Evolutionary conservation across 2,888 invertebrate genomes (phyloP), one percentile per base, ranked within the genome.

Genomic region (Conchocele bisecta): DNA sequence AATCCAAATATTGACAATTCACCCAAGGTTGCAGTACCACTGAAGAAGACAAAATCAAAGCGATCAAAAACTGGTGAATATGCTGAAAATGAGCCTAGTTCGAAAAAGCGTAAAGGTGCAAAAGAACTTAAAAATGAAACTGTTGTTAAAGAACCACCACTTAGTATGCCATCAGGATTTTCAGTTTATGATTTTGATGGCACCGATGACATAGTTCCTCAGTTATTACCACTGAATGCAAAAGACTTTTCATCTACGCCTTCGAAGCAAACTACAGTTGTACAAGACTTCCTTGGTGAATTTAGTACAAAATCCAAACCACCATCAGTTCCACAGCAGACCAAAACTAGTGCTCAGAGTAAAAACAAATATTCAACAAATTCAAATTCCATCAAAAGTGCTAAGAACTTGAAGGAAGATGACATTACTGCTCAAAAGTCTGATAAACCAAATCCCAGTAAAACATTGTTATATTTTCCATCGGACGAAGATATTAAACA

Each of bases 101-200:
- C 71, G 22, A 84, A 84, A 48, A 84, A 82, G 48, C 69, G 83
- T 20, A 84, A 82, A 66, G 76, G 74, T 50, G 50, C 46, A 13
- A 79, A 77, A 33, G 67, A 78, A 7, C 57, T 48, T 9, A 81
- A 79, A 61, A 78, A 76, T 11, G 53, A 61, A n/a, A 57, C 26
- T 51, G 50, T 31, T 20, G 28, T 53, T 29, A 48, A 56, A 41
- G 65, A 74, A 17, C 57, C 61, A 22, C 54, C 65, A 26, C 54
- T 71, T 20, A 68, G 71, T 59, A 77, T 77, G 74, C 67, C 76
- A 42, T 46, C 79, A 13, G 53, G 65, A 26, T 69, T 83, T 59
- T 86, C 86, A 48, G 82, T 86, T 42, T 86, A 84, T 61, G 86
- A 86, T 54, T 86, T 86, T 76, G 81, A 86, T 33, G 85, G 80